Conservation (phyloP, 2,797 vertebrate species). For the Eulemur rubriventer region DNA sequence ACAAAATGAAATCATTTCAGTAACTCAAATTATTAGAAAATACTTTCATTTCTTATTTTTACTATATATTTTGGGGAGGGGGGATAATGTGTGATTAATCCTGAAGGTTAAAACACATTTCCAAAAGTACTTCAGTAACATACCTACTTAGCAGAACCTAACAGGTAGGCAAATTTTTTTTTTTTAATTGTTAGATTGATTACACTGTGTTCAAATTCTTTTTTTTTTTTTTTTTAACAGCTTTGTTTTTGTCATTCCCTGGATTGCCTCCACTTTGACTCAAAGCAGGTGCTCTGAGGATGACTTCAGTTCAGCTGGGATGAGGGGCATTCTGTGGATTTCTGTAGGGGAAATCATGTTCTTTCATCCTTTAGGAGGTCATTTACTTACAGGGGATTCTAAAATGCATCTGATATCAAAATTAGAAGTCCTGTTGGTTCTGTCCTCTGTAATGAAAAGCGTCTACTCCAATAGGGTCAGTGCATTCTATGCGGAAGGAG, state of each 20-base stretch:
- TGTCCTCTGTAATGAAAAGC: not conserved
- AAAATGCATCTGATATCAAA: not conserved
- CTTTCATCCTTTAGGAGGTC: not conserved
- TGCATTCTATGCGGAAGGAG: not conserved
- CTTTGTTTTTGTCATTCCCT: not conserved
- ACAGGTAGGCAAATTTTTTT: not conserved
- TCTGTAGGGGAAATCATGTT: not conserved
- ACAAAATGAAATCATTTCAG: not conserved
- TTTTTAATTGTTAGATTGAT: not conserved
- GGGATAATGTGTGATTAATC: not conserved
- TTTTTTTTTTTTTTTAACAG: not conserved
- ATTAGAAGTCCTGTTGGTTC: not conserved
- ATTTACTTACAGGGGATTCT: not conserved
- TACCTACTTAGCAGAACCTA: not conserved
- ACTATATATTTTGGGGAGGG: too few relatives aligned
- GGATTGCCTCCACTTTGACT: not conserved
- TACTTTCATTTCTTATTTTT: not conserved
- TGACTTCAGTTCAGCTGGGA: not conserved
- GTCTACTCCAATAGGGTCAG: not conserved
- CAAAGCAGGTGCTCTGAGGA: not conserved
- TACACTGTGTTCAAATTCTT: not conserved
- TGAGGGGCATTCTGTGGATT: not conserved
- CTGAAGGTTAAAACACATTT: not conserved
- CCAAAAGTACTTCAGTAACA: not conserved
- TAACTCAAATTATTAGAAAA: conserved; percentile 44